Evolutionary conservation across 2,797 vertebrate species (phyloP).

Genomic region (Nyctibius grandis): DNA sequence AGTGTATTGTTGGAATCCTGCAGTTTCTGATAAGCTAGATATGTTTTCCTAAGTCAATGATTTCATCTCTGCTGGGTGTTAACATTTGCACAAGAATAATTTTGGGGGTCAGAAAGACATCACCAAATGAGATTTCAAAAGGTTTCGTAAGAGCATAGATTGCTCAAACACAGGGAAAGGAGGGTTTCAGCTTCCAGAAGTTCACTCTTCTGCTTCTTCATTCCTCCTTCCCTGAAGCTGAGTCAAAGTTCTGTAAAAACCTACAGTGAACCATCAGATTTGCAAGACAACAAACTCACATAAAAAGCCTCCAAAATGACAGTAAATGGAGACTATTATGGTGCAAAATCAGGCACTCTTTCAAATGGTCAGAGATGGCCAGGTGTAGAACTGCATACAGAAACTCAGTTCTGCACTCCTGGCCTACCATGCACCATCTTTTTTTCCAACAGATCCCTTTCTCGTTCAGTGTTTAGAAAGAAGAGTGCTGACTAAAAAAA

Average conservation of each 20-base stretch:
- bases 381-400: neutral
- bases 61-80: conserved; percentile 56
- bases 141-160: conserved; percentile 53
- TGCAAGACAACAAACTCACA: neutral
- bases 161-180: conserved; percentile 62
- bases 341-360: neutral
- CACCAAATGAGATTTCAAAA: conserved; percentile 57
- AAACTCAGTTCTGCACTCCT: neutral
- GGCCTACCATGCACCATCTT: neutral
- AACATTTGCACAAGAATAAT: conserved; percentile 67
- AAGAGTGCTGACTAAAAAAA: neutral
- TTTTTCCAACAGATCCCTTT: neutral
- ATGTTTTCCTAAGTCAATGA: conserved; percentile 31
- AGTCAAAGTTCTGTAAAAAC: conserved; percentile 61
- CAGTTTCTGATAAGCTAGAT: conserved; percentile 40
- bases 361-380: neutral
- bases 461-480: neutral
- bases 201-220: conserved; percentile 63
- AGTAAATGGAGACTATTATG: neutral
- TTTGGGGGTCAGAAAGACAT: conserved; percentile 62
- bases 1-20: neutral
- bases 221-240: conserved; percentile 58
- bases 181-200: conserved; percentile 48
- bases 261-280: neutral
- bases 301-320: neutral